A percentile compares a stretch with the other conserved stretches of the same genome.
phyloP scores from a whole-genome alignment of 2,888 invertebrate genomes.

The Nomada ruficornis region DNA sequence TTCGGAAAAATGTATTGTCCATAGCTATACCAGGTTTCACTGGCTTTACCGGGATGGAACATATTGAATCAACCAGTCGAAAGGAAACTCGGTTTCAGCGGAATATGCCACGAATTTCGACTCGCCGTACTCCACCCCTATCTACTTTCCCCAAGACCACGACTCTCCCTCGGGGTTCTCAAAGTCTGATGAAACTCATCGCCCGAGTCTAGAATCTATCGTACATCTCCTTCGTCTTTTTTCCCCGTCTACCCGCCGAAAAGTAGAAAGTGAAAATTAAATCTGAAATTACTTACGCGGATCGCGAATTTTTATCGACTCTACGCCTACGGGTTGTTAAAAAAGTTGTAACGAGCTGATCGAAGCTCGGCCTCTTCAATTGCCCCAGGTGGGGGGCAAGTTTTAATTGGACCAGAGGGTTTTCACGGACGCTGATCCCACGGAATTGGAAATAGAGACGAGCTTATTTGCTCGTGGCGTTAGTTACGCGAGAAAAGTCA shows the following conservation, averaged over 20 bases:
- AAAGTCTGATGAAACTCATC: slow-evolving; percentile 26
- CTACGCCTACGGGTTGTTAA: neutral
- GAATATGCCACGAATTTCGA: slow-evolving; percentile 68
- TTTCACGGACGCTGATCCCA: neutral
- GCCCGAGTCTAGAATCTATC: slow-evolving; percentile 18
- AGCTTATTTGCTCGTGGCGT: slow-evolving; percentile 25
- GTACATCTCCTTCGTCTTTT: slow-evolving; percentile 3
- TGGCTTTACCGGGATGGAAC: slow-evolving; percentile 64
- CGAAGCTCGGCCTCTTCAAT: slow-evolving; percentile 8
- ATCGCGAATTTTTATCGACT: neutral
- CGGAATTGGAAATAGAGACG: slow-evolving; percentile 22
- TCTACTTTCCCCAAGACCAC: neutral
- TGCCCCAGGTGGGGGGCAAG: neutral
- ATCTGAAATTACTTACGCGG: neutral
- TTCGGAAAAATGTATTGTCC: slow-evolving; percentile 70
- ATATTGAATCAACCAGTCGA: slow-evolving; percentile 64
- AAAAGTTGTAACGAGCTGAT: slow-evolving; percentile 24
- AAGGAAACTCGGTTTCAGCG: slow-evolving; percentile 55
- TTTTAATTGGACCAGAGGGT: slow-evolving; percentile 38
- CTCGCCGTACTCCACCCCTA: neutral
- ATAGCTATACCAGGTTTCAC: slow-evolving; percentile 43
- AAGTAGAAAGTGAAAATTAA: too few relatives aligned
- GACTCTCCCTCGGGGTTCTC: neutral
- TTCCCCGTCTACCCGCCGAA: too few relatives aligned
- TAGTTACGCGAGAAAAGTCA: slow-evolving; percentile 49